These are phyloP conservation scores for Chironomus riparius DNA, from an alignment of 2,888 invertebrate species.

Conservation along the genomic window DNA sequence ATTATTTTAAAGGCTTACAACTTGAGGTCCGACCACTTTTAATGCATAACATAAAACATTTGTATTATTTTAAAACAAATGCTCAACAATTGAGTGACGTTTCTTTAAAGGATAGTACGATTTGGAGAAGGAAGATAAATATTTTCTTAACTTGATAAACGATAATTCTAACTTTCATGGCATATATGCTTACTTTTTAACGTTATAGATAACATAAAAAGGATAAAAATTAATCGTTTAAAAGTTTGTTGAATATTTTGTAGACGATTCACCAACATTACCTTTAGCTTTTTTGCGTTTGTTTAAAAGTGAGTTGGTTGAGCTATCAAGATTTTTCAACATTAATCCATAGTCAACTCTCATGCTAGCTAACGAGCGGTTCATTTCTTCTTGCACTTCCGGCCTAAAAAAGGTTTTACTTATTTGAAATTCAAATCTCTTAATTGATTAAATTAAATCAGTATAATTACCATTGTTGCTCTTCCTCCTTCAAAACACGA, in stretches of 20 bases:
- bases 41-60: too few relatives aligned
- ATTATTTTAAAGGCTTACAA: not conserved
- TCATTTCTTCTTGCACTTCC: constrained; percentile 99
- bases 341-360: constrained; percentile 94
- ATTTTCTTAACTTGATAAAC: not conserved
- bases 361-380: constrained; percentile 89
- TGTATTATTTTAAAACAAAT: not conserved
- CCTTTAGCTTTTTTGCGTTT: constrained; percentile 49
- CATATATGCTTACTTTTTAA: too few relatives aligned
- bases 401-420: constrained; percentile 40
- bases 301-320: constrained; percentile 85
- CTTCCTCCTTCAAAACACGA: constrained; percentile 78
- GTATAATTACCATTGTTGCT: constrained; percentile 64
- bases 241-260: constrained; percentile 2
- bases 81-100: not conserved
- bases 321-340: constrained; percentile 85
- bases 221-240: not conserved
- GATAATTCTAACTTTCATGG: not conserved
- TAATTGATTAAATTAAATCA: not conserved
- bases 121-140: too few relatives aligned
- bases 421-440: not conserved
- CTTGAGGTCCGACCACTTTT: not conserved
- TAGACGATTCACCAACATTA: not conserved
- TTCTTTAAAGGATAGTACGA: not conserved
- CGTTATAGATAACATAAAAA: too few relatives aligned